A percentile compares a stretch with the other conserved stretches of the same genome.
Evolutionary conservation across 2,888 invertebrate species (phyloP).

Genomic region (Norana najaformis): DNA sequence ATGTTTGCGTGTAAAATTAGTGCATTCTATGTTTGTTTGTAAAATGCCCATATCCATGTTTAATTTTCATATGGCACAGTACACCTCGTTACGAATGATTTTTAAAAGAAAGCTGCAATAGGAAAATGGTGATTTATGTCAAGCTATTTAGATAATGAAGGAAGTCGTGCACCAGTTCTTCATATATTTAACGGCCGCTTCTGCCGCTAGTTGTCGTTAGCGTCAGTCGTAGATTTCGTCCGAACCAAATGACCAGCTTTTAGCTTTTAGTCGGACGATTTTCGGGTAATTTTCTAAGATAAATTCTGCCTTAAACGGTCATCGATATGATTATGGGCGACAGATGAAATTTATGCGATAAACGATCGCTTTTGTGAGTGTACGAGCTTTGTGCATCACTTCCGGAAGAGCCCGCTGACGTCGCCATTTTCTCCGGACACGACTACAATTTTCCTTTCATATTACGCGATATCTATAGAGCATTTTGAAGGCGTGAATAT

Average conservation of each 20-base stretch:
- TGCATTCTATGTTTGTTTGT: neutral
- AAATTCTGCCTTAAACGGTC: slow-evolving; percentile 13
- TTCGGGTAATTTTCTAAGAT: slow-evolving; percentile 13
- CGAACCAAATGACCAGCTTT: neutral
- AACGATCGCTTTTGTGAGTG: neutral
- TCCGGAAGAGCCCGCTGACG: neutral
- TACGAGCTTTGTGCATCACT: neutral
- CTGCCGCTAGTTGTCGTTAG: neutral
- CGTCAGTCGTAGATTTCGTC: neutral
- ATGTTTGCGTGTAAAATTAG: no score
- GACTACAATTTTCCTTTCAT: neutral
- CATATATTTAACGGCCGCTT: neutral
- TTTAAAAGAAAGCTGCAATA: neutral
- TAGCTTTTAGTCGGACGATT: slow-evolving; percentile 3
- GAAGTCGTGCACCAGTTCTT: neutral
- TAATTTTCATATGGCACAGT: neutral
- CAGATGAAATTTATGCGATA: neutral
- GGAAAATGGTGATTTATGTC: neutral
- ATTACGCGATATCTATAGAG: no score
- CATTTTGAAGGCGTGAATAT: neutral
- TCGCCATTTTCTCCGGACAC: neutral
- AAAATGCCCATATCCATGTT: neutral
- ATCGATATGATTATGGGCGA: neutral
- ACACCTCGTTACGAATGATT: neutral
- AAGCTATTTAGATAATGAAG: neutral